phyloP scores from a whole-genome alignment of 1,140 invertebrate species.

The Hormaphis cornu region DNA sequence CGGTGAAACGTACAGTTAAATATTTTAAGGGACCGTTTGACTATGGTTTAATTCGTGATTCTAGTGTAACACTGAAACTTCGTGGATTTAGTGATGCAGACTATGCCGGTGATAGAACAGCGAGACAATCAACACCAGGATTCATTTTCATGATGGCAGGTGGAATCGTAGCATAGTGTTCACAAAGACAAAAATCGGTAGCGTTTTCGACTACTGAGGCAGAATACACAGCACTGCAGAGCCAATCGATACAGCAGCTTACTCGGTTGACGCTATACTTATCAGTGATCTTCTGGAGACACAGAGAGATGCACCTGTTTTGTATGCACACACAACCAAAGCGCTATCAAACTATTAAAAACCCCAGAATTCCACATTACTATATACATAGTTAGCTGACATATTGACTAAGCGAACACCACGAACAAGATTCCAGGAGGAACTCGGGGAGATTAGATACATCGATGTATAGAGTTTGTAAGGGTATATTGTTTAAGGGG shows the following conservation, averaged over 20 bases:
- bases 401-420: too few relatives aligned
- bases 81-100: conserved; percentile 39
- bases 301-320: background rate
- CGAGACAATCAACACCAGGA: conserved; percentile 41
- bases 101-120: conserved; percentile 37
- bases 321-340: conserved; percentile 29
- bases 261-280: background rate
- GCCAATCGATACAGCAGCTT: background rate
- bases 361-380: conserved; percentile 37
- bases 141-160: conserved; percentile 40
- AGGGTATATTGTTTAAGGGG: too few relatives aligned
- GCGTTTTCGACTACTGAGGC: conserved; percentile 6
- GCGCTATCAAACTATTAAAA: conserved; percentile 23
- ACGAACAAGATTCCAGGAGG: too few relatives aligned
- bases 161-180: conserved; percentile 37
- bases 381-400: conserved; percentile 35
- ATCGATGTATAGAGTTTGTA: too few relatives aligned
- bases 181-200: conserved; percentile 6
- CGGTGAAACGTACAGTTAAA: conserved; percentile 36
- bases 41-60: conserved; percentile 33
- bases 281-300: conserved; percentile 6
- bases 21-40: conserved; percentile 38
- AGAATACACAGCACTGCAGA: conserved; percentile 25
- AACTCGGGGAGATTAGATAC: too few relatives aligned
- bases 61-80: background rate